Evolutionary conservation across 2,888 invertebrate species (phyloP), one percentile per base, ranked within the genome.

Genomic region (Watsonalla binaria): DNA sequence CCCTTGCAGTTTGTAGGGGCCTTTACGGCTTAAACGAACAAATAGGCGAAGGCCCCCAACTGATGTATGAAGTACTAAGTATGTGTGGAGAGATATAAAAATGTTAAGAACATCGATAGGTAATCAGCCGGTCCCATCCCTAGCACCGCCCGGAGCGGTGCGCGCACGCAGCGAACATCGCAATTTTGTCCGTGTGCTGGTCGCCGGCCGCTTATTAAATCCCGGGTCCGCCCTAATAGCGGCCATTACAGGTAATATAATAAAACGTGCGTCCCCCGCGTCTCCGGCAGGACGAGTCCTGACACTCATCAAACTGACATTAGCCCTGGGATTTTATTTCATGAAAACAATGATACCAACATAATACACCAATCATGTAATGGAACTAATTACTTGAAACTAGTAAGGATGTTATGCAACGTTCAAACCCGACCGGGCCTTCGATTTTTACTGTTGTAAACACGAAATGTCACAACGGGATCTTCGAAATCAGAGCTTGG

Each of bases 161-260:
- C 78, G 80, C 81, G 75, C 74, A 79, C 80, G 80, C 82, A 72
- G 65, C 72, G 70, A 70, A 71, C 77, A 75, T 78, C 79, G 82
- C 86, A 82, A 84, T 85, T 80, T 82, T 60, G 66, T 65, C 63
- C 63, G 65, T 66, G 66, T 61, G 66, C 70, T 58, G 65, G 66
- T 82, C 85, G 83, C 81, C 86, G 89, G 82, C 80, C 82, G 80
- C 80, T 87, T 87, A 90, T 90, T 90, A 89, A 88, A 86, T 84
- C 84, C 84, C 80, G 78, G 83, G 74, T 81, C 87, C 90, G 82
- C 90, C 90, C 82, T 90, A 89, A 90, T 90, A 79, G 81, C 82
- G 65, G 73, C 82, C 78, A 89, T 89, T 89, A 90, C 80, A 72
- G 81, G 82, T 81, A 81, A 84, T 88, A 86, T 86, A 86, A 86